phyloP scores from a whole-genome alignment of 2,113 vertebrate genomes.

The Pangasianodon hypophthalmus region DNA sequence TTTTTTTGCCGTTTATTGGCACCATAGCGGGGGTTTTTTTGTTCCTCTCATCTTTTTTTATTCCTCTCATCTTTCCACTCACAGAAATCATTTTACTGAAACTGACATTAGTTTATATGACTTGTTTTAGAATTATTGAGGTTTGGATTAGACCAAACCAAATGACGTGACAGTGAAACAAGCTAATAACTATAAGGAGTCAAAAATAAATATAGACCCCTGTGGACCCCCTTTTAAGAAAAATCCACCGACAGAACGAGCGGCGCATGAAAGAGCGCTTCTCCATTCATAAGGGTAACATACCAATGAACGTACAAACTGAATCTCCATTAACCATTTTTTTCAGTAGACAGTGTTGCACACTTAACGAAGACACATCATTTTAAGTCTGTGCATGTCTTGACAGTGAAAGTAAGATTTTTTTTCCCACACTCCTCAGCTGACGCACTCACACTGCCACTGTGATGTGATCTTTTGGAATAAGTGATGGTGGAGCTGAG shows the following conservation, averaged over 20 bases:
- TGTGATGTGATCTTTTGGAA: slow-evolving; percentile 34
- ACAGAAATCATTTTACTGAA: neutral
- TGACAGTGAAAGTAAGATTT: neutral
- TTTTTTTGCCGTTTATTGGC: neutral
- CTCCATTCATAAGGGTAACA: neutral
- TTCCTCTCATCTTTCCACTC: neutral
- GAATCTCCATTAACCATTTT: neutral
- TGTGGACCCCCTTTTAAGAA: neutral
- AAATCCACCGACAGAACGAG: neutral
- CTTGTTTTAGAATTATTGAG: neutral
- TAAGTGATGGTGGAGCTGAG: neutral
- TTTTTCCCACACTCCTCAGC: neutral
- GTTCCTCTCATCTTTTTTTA: neutral
- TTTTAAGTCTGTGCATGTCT: too few relatives aligned
- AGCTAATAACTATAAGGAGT: neutral
- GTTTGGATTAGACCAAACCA: neutral
- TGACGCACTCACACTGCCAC: neutral
- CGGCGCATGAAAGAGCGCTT: neutral
- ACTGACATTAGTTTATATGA: neutral
- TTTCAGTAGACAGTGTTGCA: neutral
- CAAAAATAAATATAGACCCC: too few relatives aligned
- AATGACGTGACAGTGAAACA: neutral
- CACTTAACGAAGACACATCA: neutral
- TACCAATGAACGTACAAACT: neutral
- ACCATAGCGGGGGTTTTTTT: neutral